Percentiles rank a stretch among this genome's conserved stretches.
These are phyloP conservation scores for Ophiothrix spiculata DNA, from an alignment of 35 echinoderm and acorn worm species.

Conservation along the genomic window DNA sequence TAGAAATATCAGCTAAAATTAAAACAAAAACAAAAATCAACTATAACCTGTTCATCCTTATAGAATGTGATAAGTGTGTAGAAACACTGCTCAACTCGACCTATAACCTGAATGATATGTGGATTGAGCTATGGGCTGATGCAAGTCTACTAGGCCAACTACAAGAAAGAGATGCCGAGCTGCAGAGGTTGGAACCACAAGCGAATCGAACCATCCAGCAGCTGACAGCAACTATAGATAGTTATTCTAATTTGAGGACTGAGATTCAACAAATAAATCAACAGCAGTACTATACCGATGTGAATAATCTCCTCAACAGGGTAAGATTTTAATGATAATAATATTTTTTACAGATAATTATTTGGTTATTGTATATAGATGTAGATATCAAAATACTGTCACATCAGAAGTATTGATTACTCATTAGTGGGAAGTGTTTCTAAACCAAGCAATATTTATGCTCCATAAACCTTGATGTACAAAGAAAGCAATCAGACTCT, in stretches of 20 bases:
- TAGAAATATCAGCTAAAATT: not conserved
- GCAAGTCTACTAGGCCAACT: constrained; percentile 43
- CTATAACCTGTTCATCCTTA: not conserved
- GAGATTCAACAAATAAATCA: constrained; percentile 32
- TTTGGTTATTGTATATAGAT: too few relatives aligned
- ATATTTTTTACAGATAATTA: not conserved
- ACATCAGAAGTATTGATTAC: too few relatives aligned
- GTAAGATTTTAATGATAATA: not conserved
- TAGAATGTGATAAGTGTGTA: constrained; percentile 90
- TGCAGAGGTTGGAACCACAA: constrained; percentile 18
- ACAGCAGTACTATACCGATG: not conserved
- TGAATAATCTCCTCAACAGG: not conserved
- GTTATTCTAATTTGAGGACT: constrained; percentile 22
- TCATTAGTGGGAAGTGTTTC: too few relatives aligned
- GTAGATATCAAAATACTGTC: too few relatives aligned
- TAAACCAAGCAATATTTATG: too few relatives aligned
- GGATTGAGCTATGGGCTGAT: constrained; percentile 27
- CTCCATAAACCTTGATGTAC: too few relatives aligned
- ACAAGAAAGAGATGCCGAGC: constrained; percentile 47
- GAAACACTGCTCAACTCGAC: constrained; percentile 69
- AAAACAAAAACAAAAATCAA: not conserved
- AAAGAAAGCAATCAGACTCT: too few relatives aligned
- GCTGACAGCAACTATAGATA: constrained; percentile 2
- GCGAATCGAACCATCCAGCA: constrained; percentile 27
- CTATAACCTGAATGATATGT: constrained; percentile 31